These are phyloP conservation scores for Alentia gelatinosa DNA, from an alignment of 2,888 invertebrate genomes.

Conservation along the genomic window DNA sequence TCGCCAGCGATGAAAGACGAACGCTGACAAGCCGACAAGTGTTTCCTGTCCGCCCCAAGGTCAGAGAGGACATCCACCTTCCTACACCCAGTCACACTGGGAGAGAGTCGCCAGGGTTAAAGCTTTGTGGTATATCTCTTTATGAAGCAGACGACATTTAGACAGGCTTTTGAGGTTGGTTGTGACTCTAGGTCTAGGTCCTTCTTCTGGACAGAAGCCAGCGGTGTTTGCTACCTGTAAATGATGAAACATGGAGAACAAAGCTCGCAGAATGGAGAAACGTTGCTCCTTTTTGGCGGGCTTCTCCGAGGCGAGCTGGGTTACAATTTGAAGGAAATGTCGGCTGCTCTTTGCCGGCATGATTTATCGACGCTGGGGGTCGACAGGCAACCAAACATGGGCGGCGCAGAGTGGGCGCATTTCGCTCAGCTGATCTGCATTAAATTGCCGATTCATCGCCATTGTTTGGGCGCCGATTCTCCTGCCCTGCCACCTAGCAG, in stretches of 20 bases:
- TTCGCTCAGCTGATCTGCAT: conserved; percentile 16
- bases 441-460: conserved; percentile 44
- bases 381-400: conserved; percentile 32
- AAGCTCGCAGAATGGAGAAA: too few species aligned
- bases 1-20: neutral
- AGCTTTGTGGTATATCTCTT: neutral
- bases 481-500: neutral
- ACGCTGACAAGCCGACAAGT: neutral
- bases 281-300: too few species aligned
- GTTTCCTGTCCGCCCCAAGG: neutral
- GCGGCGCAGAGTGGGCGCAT: neutral
- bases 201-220: too few species aligned
- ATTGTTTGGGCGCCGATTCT: conserved; percentile 20
- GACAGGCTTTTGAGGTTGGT: too few species aligned
- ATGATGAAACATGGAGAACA: too few species aligned
- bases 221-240: too few species aligned
- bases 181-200: too few species aligned
- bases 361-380: conserved; percentile 39
- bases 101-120: neutral
- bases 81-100: neutral
- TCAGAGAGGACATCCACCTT: neutral
- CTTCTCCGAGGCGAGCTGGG: too few species aligned
- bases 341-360: conserved; percentile 5
- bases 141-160: too few species aligned
- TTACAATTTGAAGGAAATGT: neutral